These are phyloP conservation scores for Biston stratarius DNA, from an alignment of 2,888 invertebrate genomes.

Conservation along the genomic window DNA sequence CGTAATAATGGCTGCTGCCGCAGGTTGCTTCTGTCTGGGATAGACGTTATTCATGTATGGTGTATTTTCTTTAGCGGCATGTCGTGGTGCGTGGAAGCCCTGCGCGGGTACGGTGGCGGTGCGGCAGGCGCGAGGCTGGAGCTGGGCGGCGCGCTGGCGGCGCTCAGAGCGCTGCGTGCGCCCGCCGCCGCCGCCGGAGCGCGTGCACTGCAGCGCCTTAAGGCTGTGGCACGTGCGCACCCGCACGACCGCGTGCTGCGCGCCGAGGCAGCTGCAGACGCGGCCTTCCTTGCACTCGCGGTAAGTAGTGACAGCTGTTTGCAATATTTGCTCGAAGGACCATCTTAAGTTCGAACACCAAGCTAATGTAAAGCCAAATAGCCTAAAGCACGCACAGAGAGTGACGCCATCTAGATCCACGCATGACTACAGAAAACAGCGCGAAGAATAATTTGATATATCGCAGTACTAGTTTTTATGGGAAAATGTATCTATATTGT, in stretches of 20 bases:
- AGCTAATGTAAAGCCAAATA: no score
- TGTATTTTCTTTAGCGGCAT: conserved; percentile 59
- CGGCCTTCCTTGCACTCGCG: conserved; percentile 80
- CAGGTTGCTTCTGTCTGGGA: no score
- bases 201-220: conserved; percentile 70
- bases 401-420: no score
- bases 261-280: conserved; percentile 79
- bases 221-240: conserved; percentile 77
- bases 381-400: no score
- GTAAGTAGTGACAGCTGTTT: conserved; percentile 56
- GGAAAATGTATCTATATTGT: no score
- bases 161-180: conserved; percentile 88
- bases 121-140: conserved; percentile 92
- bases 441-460: no score
- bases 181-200: conserved; percentile 53
- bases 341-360: not conserved
- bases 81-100: conserved; percentile 96
- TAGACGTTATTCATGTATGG: not conserved
- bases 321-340: not conserved
- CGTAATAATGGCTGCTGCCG: no score
- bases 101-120: conserved; percentile 95
- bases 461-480: no score
- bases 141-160: conserved; percentile 94
- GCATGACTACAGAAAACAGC: no score
- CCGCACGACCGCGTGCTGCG: conserved; percentile 73